These are phyloP conservation scores for Drosophila tropicalis DNA, from an alignment of 1,140 invertebrate species.

Conservation along the genomic window DNA sequence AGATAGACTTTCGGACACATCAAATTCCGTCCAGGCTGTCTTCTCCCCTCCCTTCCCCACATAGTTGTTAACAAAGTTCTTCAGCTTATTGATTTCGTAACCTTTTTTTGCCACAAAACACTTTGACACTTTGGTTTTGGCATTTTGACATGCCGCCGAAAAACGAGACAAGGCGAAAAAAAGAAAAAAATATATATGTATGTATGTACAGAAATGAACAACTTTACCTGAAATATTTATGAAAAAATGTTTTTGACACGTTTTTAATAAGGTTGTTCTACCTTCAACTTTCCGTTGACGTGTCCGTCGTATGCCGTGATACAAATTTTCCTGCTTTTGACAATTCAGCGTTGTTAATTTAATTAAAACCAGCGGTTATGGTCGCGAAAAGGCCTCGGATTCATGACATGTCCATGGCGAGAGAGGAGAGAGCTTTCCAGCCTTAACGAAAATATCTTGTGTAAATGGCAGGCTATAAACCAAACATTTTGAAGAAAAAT, in stretches of 20 bases:
- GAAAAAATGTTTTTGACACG: slow-evolving; percentile 80
- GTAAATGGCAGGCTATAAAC: slow-evolving; percentile 21
- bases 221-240: slow-evolving; percentile 76
- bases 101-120: slow-evolving; percentile 47
- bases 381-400: slow-evolving; percentile 6
- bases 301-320: slow-evolving; percentile 11
- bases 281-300: slow-evolving; percentile 19
- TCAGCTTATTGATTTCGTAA: slow-evolving; percentile 67
- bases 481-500: slow-evolving; percentile 28
- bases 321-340: slow-evolving; percentile 63
- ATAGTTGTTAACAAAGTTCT: slow-evolving; percentile 35
- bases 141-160: slow-evolving; percentile 65
- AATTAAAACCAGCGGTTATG: slow-evolving; percentile 61
- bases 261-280: slow-evolving; percentile 72
- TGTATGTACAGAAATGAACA: background rate
- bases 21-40: background rate
- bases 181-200: background rate
- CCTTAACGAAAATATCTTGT: background rate
- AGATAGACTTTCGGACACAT: slow-evolving; percentile 19
- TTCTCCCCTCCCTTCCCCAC: background rate
- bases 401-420: slow-evolving; percentile 8
- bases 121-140: slow-evolving; percentile 60
- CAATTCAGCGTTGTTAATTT: slow-evolving; percentile 77
- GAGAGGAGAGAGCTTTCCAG: too few species aligned
- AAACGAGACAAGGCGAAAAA: background rate